Base-by-base conservation (phyloP, 2,888 invertebrate species). In the Pseudococcus longispinus region DNA sequence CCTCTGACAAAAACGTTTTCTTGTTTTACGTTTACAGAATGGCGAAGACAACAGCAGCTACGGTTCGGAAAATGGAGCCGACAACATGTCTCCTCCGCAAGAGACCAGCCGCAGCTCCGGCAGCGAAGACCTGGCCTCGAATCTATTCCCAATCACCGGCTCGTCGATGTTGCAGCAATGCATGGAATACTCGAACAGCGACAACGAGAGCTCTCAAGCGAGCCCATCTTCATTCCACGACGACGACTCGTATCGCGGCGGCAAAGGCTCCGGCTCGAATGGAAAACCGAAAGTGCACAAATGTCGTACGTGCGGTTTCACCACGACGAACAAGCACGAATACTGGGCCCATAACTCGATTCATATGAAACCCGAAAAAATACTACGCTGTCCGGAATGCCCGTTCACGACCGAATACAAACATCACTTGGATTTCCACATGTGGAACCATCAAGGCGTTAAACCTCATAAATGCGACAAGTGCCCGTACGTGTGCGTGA, bases 371-470 rank as follows among this genome's bases (percentile, higher is more conserved):
- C 94, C 94, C 0, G 98, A 99, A 89, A 98, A 98, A 90, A 93
- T 96, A 89, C 92, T 99, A 42, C 94, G 94, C 88, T 99, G 99
- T 90, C 95, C 95, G 5, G 94, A 95, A 90, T 99, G 99, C 90
- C 96, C 97, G 0, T 99, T 99, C 90, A 98, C 98, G 4, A 99
- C 99, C 0, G 98, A 99, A 90, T 97, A 97, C 92, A 99, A 99
- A 90, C 99, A 99, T 90, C 99, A 99, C 89, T 92, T 99, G 88
- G 98, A 99, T 90, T 99, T 99, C 90, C 99, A 98, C 91, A 93
- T 98, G 90, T 93, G 97, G 74, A 98, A 98, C 90, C 99, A 99
- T 91, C 93, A 95, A 89, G 97, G 98, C 60, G 95, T 96, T 0
- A 99, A 99, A 90, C 99, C 99, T 1, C 98, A 96, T 92, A 96